Evolutionary conservation across 2,888 invertebrate species (phyloP).

Genomic region (Noctuana brunneofusca): DNA sequence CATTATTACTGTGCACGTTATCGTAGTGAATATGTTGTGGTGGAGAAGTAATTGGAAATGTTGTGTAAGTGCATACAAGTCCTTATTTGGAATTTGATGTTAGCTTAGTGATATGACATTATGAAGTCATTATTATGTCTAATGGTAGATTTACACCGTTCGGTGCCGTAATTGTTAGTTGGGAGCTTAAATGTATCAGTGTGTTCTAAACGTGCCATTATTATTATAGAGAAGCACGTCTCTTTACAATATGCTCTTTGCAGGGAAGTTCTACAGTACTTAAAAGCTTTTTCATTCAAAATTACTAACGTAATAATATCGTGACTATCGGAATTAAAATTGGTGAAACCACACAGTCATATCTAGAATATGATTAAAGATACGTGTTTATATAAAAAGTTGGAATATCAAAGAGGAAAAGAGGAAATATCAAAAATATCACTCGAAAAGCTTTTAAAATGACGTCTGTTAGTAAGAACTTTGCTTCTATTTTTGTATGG

Average conservation of each 20-base stretch:
- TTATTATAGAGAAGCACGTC: conserved; percentile 32
- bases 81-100: conserved; percentile 29
- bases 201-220: conserved; percentile 70
- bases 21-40: conserved; percentile 7
- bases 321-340: conserved; percentile 2
- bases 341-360: conserved; percentile 1
- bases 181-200: conserved; percentile 57
- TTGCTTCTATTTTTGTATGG: conserved; percentile 66
- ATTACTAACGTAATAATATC: conserved; percentile 39
- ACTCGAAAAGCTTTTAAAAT: conserved; percentile 38
- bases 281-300: conserved; percentile 54
- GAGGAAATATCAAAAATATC: conserved; percentile 11
- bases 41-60: conserved; percentile 18
- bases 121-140: conserved; percentile 7
- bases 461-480: conserved; percentile 41
- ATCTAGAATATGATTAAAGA: neutral
- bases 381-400: conserved; percentile 1
- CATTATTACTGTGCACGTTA: conserved; percentile 18
- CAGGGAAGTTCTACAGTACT: conserved; percentile 44
- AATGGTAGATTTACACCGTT: conserved; percentile 25
- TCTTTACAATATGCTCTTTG: conserved; percentile 16
- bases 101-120: conserved; percentile 28
- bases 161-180: conserved; percentile 29
- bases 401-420: too few species aligned
- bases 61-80: conserved; percentile 25